Evolutionary conservation across 2,797 vertebrate genomes (phyloP).

Genomic region (Chaetophractus vellerosus): DNA sequence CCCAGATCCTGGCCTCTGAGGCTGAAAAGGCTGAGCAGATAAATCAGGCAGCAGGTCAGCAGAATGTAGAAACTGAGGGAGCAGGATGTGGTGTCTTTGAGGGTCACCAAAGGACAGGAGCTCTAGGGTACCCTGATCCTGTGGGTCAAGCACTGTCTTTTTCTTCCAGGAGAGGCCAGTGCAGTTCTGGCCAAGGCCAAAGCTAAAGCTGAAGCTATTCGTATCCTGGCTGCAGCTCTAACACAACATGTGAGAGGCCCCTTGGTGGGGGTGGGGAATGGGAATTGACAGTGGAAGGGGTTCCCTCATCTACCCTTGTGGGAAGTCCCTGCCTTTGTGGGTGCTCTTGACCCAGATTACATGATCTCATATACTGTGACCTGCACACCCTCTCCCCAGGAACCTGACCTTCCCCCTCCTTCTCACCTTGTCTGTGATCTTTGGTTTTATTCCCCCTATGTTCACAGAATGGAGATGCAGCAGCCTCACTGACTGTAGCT

Average conservation of each 20-base stretch:
- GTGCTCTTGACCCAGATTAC: background rate
- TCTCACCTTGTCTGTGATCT: background rate
- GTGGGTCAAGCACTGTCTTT: slow-evolving; percentile 28
- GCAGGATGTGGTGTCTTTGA: background rate
- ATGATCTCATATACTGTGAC: slow-evolving; percentile 11
- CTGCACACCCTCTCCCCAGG: background rate
- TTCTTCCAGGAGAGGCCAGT: slow-evolving; percentile 94
- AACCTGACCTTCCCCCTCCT: background rate
- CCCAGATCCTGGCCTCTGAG: slow-evolving; percentile 98
- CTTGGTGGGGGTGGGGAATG: slow-evolving; percentile 70
- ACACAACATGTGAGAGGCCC: slow-evolving; percentile 92
- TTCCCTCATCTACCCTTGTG: background rate
- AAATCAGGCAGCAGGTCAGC: slow-evolving; percentile 95
- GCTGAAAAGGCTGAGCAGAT: slow-evolving; percentile 95
- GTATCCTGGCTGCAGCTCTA: slow-evolving; percentile 94
- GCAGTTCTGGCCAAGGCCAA: slow-evolving; percentile 96
- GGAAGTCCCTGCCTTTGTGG: slow-evolving; percentile 34
- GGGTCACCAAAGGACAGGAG: background rate
- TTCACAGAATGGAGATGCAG: slow-evolving; percentile 94
- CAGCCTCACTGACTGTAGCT: slow-evolving; percentile 95
- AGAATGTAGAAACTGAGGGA: background rate
- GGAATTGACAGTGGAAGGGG: slow-evolving; percentile 59
- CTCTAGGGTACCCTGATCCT: slow-evolving; percentile 20
- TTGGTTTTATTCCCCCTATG: slow-evolving; percentile 53
- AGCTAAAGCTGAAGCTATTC: slow-evolving; percentile 96